These are phyloP conservation scores for Argyrosomus regius DNA, from an alignment of 2,797 vertebrate species.

Conservation along the genomic window DNA sequence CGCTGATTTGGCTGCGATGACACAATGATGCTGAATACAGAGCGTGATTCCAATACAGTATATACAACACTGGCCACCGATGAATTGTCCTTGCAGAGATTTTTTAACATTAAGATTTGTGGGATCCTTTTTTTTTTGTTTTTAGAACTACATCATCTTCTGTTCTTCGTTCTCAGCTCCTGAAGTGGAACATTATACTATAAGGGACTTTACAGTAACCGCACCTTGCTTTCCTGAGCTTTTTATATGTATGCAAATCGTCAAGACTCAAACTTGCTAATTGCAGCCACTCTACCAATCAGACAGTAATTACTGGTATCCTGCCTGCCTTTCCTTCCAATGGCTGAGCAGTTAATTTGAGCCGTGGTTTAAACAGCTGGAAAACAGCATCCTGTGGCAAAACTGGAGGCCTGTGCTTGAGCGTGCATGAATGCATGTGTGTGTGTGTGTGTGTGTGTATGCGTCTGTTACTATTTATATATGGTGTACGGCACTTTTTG, in stretches of 20 bases:
- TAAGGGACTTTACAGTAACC: conserved; percentile 36
- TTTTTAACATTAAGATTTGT: conserved; percentile 4
- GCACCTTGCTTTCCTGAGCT: conserved; percentile 51
- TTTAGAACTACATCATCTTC: conserved; percentile 45
- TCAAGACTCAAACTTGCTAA: conserved; percentile 82
- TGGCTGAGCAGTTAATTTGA: conserved; percentile 91
- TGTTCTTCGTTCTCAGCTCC: conserved; percentile 35
- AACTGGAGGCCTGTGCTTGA: conserved; percentile 70
- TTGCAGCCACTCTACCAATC: conserved; percentile 90
- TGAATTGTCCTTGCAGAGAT: background rate
- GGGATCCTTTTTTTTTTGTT: conserved; percentile 1
- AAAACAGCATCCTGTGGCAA: conserved; percentile 81
- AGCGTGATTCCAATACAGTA: background rate
- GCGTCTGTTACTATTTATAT: conserved; percentile 54
- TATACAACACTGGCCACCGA: background rate
- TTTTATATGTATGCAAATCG: conserved; percentile 79
- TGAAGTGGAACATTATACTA: background rate
- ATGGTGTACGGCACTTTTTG: conserved; percentile 55
- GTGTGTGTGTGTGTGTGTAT: background rate
- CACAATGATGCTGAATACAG: conserved; percentile 14
- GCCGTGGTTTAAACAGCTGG: conserved; percentile 89
- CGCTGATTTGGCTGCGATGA: conserved; percentile 35
- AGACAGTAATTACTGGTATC: conserved; percentile 90
- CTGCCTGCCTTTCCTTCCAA: conserved; percentile 89
- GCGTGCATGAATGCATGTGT: conserved; percentile 50